A percentile compares a stretch with the other conserved stretches of the same genome.
Conservation (phyloP, 1,140 invertebrate species). For the Paracyclopina nana region DNA sequence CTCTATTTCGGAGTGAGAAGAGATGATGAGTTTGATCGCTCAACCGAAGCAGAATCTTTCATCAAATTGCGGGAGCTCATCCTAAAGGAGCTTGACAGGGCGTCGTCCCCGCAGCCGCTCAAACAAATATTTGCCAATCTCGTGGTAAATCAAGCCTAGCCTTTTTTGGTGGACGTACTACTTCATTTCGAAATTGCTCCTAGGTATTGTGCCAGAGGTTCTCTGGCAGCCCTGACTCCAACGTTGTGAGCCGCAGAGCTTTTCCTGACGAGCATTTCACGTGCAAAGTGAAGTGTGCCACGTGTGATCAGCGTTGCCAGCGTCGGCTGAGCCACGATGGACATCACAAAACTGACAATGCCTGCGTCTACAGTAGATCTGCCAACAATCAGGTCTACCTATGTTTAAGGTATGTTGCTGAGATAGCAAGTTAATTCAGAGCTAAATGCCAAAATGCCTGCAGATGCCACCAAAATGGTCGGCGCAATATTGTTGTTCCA, state of each 20-base stretch:
- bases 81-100: no score
- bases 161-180: background rate
- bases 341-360: conserved; percentile 36
- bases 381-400: conserved; percentile 28
- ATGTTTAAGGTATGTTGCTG: conserved; percentile 27
- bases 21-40: background rate
- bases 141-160: background rate
- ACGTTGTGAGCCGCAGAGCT: conserved; percentile 35
- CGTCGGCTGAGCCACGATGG: conserved; percentile 53
- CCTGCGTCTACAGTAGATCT: conserved; percentile 4
- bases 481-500: conserved; percentile 40
- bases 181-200: conserved; percentile 17
- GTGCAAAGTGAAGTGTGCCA: conserved; percentile 45
- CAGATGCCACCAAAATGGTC: conserved; percentile 37
- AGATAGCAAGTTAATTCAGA: background rate
- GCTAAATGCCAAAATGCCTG: conserved; percentile 39
- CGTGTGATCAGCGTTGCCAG: conserved; percentile 45
- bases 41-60: background rate
- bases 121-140: background rate
- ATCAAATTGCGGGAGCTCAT: no score
- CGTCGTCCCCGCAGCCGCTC: no score
- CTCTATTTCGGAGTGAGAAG: no score
- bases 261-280: conserved; percentile 65
- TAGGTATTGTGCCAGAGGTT: conserved; percentile 55
- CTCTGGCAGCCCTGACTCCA: conserved; percentile 41